Percentiles rank a stretch among this genome's conserved stretches.
phyloP scores from a whole-genome alignment of 1,140 invertebrate genomes.

The Cherax destructor region DNA sequence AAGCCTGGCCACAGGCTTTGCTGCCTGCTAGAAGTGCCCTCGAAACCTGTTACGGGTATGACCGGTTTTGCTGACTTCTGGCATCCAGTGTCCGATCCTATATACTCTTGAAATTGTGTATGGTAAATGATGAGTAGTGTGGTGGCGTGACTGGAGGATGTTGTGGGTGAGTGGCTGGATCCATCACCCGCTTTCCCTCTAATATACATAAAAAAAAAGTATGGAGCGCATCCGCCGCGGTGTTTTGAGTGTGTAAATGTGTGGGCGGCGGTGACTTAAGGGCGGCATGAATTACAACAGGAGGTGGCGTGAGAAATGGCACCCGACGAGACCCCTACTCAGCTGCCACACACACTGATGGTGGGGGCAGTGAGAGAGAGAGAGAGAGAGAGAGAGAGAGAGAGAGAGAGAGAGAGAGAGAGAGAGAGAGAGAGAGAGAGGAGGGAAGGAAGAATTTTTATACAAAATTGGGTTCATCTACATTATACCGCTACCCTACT shows the following conservation, averaged over 20 bases:
- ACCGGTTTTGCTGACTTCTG: no score
- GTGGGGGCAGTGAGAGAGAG: background rate
- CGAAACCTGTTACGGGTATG: no score
- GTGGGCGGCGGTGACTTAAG: constrained; percentile 9
- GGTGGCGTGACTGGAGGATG: constrained; percentile 21
- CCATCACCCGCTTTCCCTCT: background rate
- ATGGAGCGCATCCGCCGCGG: background rate
- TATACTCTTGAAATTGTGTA: no score
- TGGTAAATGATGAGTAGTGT: background rate
- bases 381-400: background rate
- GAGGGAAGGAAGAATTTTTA: no score
- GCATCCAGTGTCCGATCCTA: no score
- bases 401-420: background rate
- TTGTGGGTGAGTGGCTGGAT: background rate
- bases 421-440: background rate
- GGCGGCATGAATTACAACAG: background rate
- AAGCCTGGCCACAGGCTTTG: no score
- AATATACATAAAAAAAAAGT: constrained; percentile 22
- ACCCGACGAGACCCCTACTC: background rate
- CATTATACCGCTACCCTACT: no score
- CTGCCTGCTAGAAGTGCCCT: no score
- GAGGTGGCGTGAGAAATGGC: background rate
- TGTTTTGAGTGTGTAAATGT: background rate
- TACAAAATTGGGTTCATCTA: no score
- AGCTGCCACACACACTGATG: no score